phyloP scores from a whole-genome alignment of 1,140 invertebrate species.

The Subanguina moxae region DNA sequence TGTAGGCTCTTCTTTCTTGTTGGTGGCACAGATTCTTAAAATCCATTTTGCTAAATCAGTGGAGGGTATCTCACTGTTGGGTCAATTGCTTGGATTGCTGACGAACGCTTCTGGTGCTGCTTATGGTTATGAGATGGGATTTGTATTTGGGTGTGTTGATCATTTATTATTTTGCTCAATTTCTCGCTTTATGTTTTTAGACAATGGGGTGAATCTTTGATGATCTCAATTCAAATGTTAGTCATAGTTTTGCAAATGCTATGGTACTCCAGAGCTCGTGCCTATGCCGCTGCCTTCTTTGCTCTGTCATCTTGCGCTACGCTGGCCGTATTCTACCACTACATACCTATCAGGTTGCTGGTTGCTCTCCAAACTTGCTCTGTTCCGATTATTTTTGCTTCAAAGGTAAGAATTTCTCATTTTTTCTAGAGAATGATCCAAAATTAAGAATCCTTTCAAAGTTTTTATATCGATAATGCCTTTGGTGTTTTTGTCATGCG shows the following conservation, averaged over 20 bases:
- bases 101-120: conserved; percentile 42
- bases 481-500: conserved; percentile 6
- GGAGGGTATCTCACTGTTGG: conserved; percentile 51
- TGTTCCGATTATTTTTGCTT: conserved; percentile 79
- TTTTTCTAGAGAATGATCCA: too few species aligned
- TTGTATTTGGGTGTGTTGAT: conserved; percentile 50
- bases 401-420: conserved; percentile 69
- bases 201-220: conserved; percentile 84
- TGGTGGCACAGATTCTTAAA: too few species aligned
- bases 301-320: conserved; percentile 67
- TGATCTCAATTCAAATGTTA: conserved; percentile 81
- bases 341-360: conserved; percentile 72
- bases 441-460: too few species aligned
- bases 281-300: conserved; percentile 69
- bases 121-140: conserved; percentile 51
- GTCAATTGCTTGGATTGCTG: conserved; percentile 51
- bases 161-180: not conserved
- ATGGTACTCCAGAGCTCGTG: conserved; percentile 32
- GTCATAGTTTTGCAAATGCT: conserved; percentile 68
- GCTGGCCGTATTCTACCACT: conserved; percentile 70
- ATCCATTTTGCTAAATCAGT: too few species aligned
- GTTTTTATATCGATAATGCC: conserved; percentile 15
- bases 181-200: conserved; percentile 67
- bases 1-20: conserved; percentile 34
- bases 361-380: conserved; percentile 78